Percentiles rank a stretch among this genome's conserved stretches.
Conservation (phyloP, 2,888 invertebrate genomes). For the Drosophila parthenogenetica region DNA sequence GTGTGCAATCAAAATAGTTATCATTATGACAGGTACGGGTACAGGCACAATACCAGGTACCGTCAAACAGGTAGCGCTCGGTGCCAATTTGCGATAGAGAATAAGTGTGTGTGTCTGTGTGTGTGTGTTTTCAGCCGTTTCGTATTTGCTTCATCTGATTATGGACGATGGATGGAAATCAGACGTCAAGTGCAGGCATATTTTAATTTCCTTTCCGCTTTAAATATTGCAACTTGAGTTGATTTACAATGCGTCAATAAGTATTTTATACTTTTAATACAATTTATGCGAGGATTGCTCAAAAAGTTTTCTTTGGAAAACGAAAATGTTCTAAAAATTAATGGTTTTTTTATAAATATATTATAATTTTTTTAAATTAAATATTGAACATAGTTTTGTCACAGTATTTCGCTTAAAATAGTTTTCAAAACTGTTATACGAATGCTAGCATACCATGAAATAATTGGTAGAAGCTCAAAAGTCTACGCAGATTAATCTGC, state of each 20-base stretch:
- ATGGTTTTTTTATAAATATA: neutral
- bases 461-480: no score
- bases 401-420: no score
- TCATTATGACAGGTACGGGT: no score
- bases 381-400: no score
- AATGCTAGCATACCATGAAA: no score
- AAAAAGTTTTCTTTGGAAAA: neutral
- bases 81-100: constrained; percentile 5
- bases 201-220: constrained; percentile 29
- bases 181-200: constrained; percentile 14
- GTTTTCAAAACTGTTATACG: no score
- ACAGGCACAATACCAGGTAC: constrained; percentile 1
- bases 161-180: neutral
- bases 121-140: neutral
- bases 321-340: neutral
- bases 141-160: neutral
- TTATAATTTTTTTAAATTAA: no score
- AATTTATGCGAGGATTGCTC: constrained; percentile 9
- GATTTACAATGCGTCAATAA: constrained; percentile 36
- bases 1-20: neutral
- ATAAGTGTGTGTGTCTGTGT: neutral
- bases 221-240: constrained; percentile 28
- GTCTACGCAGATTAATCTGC: no score
- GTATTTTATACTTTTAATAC: constrained; percentile 2
- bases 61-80: neutral